Percentiles rank a stretch among this genome's conserved stretches.
phyloP scores from a whole-genome alignment of 2,113 vertebrate genomes.

The Oreotrochilus melanogaster region DNA sequence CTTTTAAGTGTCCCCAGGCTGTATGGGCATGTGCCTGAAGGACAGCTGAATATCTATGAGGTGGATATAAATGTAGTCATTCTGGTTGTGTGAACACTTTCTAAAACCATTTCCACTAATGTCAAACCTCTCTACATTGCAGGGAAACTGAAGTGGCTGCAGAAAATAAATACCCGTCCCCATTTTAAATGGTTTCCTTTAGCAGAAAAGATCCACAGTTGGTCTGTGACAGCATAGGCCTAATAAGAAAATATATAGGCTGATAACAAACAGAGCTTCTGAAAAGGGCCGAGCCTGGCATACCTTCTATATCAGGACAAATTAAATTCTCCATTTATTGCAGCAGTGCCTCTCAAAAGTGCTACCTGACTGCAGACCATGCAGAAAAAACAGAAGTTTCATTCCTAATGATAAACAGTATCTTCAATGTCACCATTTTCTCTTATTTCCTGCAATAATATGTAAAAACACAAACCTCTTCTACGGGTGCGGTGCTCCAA shows the following conservation, averaged over 20 bases:
- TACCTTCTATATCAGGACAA: not conserved
- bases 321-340: not conserved
- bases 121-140: not conserved
- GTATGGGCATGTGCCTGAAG: not conserved
- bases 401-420: not conserved
- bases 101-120: not conserved
- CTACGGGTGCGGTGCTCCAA: too few relatives aligned
- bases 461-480: too few relatives aligned
- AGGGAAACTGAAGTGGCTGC: not conserved
- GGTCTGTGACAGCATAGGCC: not conserved
- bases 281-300: not conserved
- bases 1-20: not conserved
- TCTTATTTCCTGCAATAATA: not conserved
- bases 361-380: not conserved
- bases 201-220: not conserved
- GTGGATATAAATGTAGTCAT: not conserved
- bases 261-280: not conserved
- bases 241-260: not conserved
- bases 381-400: not conserved
- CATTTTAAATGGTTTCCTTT: not conserved
- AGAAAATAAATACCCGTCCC: not conserved
- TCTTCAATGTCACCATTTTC: not conserved
- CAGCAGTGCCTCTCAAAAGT: not conserved
- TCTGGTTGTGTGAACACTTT: not conserved
- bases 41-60: not conserved